phyloP scores from a whole-genome alignment of 2,888 invertebrate genomes.

The Brassicogethes aeneus region DNA sequence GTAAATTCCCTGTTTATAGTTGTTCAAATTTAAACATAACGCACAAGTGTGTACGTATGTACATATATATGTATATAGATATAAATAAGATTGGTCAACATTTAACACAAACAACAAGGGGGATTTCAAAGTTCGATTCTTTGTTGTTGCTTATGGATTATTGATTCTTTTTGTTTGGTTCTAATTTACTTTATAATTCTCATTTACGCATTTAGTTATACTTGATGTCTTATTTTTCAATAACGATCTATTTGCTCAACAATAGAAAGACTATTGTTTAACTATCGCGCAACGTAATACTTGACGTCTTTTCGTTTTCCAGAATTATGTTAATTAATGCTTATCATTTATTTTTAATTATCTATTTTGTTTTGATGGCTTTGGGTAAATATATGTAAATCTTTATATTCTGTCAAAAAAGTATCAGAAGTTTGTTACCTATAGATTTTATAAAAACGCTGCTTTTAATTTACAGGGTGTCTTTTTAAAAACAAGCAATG shows the following conservation, averaged over 20 bases:
- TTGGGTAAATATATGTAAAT: too few relatives aligned
- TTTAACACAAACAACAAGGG: constrained; percentile 27
- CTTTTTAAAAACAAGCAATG: too few relatives aligned
- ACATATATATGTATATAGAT: constrained; percentile 12
- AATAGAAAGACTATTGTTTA: too few relatives aligned
- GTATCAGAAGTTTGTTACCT: too few relatives aligned
- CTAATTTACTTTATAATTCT: constrained; percentile 18
- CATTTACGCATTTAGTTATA: background rate
- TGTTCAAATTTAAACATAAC: constrained; percentile 22
- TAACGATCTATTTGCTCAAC: background rate
- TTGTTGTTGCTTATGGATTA: constrained; percentile 24
- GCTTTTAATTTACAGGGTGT: too few relatives aligned
- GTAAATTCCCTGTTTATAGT: constrained; percentile 20
- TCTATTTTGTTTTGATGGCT: too few relatives aligned
- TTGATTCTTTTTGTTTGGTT: constrained; percentile 27
- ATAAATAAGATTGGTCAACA: constrained; percentile 32
- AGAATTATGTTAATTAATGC: too few relatives aligned
- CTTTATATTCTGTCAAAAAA: too few relatives aligned
- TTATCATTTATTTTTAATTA: too few relatives aligned
- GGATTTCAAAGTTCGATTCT: constrained; percentile 25
- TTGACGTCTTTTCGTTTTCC: too few relatives aligned
- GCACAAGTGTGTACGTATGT: constrained; percentile 18
- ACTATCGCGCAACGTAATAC: too few relatives aligned
- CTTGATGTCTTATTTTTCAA: background rate
- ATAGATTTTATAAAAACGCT: too few relatives aligned